Conservation (phyloP, 2,113 vertebrate genomes). For the Apaloderma vittatum region DNA sequence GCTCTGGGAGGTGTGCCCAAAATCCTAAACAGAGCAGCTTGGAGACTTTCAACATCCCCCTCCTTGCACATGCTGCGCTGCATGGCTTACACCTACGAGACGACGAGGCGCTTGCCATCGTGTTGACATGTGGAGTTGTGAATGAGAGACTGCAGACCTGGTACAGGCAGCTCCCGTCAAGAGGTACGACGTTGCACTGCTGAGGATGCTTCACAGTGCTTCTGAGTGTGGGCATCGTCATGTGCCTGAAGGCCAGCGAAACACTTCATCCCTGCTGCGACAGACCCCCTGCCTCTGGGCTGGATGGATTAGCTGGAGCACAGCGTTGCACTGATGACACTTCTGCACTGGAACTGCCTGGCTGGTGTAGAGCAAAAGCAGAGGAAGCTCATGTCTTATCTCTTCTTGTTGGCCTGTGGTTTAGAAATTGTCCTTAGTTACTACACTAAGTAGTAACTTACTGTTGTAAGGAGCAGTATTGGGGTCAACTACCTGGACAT, state of each 20-base stretch:
- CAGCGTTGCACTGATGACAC: background rate
- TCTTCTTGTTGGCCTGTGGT: background rate
- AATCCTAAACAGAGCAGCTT: background rate
- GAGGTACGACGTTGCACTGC: background rate
- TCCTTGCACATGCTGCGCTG: background rate
- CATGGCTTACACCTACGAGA: background rate
- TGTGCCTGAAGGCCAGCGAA: background rate
- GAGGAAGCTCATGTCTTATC: background rate
- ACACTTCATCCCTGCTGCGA: background rate
- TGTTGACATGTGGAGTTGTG: background rate
- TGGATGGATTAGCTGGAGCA: background rate
- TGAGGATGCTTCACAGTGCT: background rate
- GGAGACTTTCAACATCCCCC: background rate
- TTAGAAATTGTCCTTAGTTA: background rate
- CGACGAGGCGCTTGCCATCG: accelerated
- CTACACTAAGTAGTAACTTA: background rate
- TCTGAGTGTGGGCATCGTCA: background rate
- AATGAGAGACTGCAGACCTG: background rate
- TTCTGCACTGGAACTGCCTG: background rate
- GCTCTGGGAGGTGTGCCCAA: conserved; percentile 38
- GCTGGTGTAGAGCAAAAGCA: background rate
- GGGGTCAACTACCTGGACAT: background rate
- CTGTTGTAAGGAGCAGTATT: background rate
- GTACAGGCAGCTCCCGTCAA: background rate
- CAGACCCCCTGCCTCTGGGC: background rate